Evolutionary conservation across 2,113 vertebrate species (phyloP).

Genomic region (Leptocoma aspasia): DNA sequence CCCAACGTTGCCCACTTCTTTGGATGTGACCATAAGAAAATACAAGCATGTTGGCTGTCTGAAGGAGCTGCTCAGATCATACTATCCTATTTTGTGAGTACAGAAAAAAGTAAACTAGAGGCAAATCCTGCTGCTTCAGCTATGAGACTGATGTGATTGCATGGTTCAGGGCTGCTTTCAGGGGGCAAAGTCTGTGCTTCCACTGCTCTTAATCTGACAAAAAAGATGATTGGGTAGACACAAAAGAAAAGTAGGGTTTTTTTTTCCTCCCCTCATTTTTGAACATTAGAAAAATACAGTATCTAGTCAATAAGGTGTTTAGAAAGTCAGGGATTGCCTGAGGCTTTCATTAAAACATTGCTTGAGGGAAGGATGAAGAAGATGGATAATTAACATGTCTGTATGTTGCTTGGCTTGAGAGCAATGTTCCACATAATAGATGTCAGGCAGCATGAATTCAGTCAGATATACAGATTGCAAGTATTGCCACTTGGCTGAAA

Average conservation of each 20-base stretch:
- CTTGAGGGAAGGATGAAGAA: slow-evolving; percentile 28
- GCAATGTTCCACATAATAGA: neutral
- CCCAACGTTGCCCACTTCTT: neutral
- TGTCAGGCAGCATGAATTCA: neutral
- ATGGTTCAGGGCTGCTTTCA: neutral
- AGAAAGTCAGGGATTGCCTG: slow-evolving; percentile 3
- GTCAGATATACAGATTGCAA: neutral
- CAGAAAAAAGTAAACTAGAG: neutral
- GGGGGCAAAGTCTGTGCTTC: neutral
- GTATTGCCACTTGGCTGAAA: neutral
- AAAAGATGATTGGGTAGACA: neutral
- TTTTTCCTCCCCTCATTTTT: neutral
- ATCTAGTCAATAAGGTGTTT: neutral
- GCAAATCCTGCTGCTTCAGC: neutral
- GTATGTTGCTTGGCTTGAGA: neutral
- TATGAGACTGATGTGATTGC: neutral
- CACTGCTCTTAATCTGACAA: neutral
- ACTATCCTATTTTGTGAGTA: neutral
- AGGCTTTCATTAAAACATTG: slow-evolving; percentile 29
- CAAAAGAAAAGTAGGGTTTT: neutral
- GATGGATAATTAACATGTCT: neutral
- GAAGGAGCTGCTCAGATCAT: neutral
- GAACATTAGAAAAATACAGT: neutral
- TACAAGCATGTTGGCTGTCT: neutral
- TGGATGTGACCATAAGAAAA: neutral